Base-by-base conservation (phyloP, 2,888 invertebrate genomes). In the Pseudoips prasinana region DNA sequence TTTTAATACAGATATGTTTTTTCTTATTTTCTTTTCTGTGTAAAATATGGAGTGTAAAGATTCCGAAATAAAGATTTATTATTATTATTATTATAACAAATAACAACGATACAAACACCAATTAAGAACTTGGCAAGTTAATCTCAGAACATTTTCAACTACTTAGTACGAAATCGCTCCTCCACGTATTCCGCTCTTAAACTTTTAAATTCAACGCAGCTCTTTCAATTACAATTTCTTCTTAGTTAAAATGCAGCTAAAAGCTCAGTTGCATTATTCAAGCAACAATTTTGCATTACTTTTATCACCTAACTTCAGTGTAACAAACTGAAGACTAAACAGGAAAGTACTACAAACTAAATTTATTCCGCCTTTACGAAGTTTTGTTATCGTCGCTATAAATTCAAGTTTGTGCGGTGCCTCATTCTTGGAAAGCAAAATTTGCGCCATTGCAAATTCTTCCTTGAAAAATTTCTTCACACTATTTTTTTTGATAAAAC, bases 331-430 rank as follows among this genome's bases (percentile, higher is more conserved):
- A 43, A 31, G 30, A 40, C 57, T 58, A 56, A 58, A 61, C 57
- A 52, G 34, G 41, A 59, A 62, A 67, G 59, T 72, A 71, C 61
- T 41, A 42, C 62, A 39, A 43, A 55, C 52, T 47, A 63, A 79
- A 83, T 81, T 78, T 80, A 79, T 74, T 69, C 76, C 73, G 65
- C 73, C 79, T 75, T 69, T 74, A 69, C 72, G 66, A 72, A 81
- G 77, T 81, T 75, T 58, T 57, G 72, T 78, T 85, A 81, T 83
- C 82, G 69, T 65, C 25, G 70, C 64, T 62, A 81, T 85, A 83
- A 83, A 85, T 86, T 80, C 68, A 64, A 75, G 71, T 82, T n/a
- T 75, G 64, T 35, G 29, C 27, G 32, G 25, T 40, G 22, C 43
- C 47, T 50, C 39, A 47, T 54, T 51, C 45, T 33, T 23, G 22